Evolutionary conservation across 1,140 invertebrate species (phyloP).

Genomic region (Anadara kagoshimensis): DNA sequence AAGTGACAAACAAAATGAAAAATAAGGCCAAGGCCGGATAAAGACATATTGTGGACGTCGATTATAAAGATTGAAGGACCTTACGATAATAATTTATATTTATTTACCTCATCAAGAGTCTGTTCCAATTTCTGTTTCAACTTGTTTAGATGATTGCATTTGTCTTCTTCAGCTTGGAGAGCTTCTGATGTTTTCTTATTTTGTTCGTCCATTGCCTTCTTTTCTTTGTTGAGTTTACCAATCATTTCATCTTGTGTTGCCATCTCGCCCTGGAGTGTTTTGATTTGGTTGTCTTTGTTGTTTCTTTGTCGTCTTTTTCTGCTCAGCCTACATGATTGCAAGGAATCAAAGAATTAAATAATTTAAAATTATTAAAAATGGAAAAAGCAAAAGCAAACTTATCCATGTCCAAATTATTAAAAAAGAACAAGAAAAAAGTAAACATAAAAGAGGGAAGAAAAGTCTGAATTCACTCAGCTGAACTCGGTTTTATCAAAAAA

Average conservation of each 20-base stretch:
- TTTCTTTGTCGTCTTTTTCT: conserved; percentile 90
- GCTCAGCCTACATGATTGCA: conserved; percentile 77
- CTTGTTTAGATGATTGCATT: conserved; percentile 99
- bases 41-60: no score
- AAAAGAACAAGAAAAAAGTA: no score
- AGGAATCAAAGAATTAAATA: not conserved
- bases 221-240: conserved; percentile 99
- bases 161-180: conserved; percentile 97
- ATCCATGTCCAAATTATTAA: no score
- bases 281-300: conserved; percentile 99
- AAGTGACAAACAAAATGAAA: no score
- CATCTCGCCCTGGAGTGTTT: conserved; percentile 94
- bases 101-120: conserved; percentile 88
- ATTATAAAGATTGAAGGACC: not conserved
- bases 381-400: no score
- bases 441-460: no score
- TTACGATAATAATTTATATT: not conserved
- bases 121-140: conserved; percentile 98
- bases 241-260: conserved; percentile 99
- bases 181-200: conserved; percentile 97
- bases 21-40: no score
- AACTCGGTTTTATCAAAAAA: no score
- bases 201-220: conserved; percentile 95
- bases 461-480: no score
- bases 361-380: no score